Evolutionary conservation across 2,113 vertebrate species (phyloP).

Genomic region (Arvicanthis niloticus): DNA sequence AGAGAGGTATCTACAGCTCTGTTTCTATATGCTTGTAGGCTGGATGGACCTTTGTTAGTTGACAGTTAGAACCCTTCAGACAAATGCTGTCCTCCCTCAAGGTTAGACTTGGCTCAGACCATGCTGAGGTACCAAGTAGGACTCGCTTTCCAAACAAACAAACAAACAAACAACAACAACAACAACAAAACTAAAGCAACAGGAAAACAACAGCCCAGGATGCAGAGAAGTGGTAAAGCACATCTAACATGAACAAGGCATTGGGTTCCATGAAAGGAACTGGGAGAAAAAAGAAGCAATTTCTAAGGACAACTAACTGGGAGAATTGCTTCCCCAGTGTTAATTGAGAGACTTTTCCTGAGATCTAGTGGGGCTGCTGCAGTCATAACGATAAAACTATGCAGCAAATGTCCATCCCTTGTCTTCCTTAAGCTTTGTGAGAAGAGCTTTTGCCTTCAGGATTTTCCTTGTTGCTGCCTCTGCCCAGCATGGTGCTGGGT

Average conservation of each 20-base stretch:
- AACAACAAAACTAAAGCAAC: not conserved
- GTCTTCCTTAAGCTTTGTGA: not conserved
- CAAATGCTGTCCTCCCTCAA: not conserved
- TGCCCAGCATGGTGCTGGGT: not conserved
- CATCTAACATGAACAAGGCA: too few relatives aligned
- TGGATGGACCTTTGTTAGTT: not conserved
- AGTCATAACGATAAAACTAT: not conserved
- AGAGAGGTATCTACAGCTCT: not conserved
- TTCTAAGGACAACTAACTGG: not conserved
- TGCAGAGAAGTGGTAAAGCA: not conserved
- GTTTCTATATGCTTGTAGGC: not conserved
- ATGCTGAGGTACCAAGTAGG: not conserved
- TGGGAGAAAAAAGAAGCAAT: not conserved
- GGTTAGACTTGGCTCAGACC: not conserved
- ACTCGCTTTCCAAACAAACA: not conserved
- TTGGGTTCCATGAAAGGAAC: too few relatives aligned
- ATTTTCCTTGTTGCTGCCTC: not conserved
- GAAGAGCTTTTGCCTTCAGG: not conserved
- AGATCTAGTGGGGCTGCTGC: not conserved
- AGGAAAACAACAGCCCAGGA: not conserved
- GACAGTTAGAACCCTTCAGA: not conserved
- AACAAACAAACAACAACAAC: not conserved
- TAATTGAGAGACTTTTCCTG: not conserved
- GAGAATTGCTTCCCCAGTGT: not conserved
- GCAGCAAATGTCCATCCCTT: not conserved